Base-by-base conservation (phyloP, 2,113 vertebrate species). In the Dromas ardeola region DNA sequence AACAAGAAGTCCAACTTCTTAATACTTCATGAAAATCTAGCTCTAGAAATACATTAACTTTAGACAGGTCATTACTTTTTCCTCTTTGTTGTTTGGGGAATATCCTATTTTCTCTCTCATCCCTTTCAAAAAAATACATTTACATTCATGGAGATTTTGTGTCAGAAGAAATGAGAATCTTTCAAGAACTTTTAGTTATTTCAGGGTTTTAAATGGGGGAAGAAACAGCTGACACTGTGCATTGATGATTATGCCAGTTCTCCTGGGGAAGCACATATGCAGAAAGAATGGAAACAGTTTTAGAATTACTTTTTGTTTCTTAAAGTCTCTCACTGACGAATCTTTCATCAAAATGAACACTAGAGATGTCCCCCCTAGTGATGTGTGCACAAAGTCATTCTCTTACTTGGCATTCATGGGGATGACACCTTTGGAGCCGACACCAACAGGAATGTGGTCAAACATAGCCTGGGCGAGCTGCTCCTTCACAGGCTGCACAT, bases 401-500 rank as follows among this genome's bases (percentile, higher is more conserved):
- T 85, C 99, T 98, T 98, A 99, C 99, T 99, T 99, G 95, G 99
- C 99, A 47, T 97, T 98, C 99, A 99, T 99, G 11, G 99, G 99
- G 92, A 99, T 99, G 93, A 99, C 99, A 2, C 99, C 99, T 94
- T 99, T 99, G 61, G 99, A 99, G 10, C 99, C 99, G 0, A 99
- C 99, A 4, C 99, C 99, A 19, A 99, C 99, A 7, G 99, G 99
- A 95, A 99, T 99, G 97, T 99, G 99, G 96, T 99, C 99, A 72
- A 99, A 99, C 98, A 99, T 99, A 12, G 99, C 98, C 95, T 99
- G 99, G 40, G 99, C 99, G 0, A 99, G 99, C 86, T 99, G 99
- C 74, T 99, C 99, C 95, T 99, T 99, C 95, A 99, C 99, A 8
- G 99, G 99, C 98, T 99, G 99, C 45, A 99, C 99, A 17, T 99